Conservation (phyloP, 2,888 invertebrate genomes). For the Idaea aversata region DNA sequence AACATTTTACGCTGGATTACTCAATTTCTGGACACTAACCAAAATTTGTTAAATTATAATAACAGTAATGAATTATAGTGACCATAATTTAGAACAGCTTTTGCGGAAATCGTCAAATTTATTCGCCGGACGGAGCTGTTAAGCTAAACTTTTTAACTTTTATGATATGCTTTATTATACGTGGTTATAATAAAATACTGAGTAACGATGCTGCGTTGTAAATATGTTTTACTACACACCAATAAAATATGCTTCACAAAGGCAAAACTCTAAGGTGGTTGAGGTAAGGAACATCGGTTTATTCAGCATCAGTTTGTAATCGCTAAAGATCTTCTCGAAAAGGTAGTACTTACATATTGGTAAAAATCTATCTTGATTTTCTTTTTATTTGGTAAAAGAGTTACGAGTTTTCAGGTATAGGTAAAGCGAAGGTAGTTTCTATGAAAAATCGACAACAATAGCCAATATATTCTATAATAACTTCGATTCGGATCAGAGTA, state of each 20-base stretch:
- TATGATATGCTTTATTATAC: background rate
- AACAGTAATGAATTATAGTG: background rate
- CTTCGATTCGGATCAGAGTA: slow-evolving; percentile 1
- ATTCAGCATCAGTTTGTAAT: background rate
- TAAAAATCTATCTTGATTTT: too few relatives aligned
- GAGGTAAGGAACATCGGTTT: background rate
- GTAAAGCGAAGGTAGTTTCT: too few relatives aligned
- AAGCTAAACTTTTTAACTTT: background rate
- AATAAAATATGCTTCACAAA: background rate
- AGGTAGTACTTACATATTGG: background rate
- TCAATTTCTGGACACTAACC: background rate
- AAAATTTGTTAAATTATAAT: background rate
- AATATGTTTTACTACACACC: background rate
- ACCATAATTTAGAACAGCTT: background rate
- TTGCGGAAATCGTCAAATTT: background rate
- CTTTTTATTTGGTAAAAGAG: too few relatives aligned
- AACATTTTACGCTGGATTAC: slow-evolving; percentile 43
- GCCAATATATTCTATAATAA: too few relatives aligned
- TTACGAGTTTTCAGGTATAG: too few relatives aligned
- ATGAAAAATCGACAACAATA: too few relatives aligned
- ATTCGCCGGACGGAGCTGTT: background rate
- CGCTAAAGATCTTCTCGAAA: background rate
- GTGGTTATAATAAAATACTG: background rate
- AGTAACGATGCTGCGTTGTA: background rate
- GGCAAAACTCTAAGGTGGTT: background rate